phyloP scores from a whole-genome alignment of 2,888 invertebrate genomes.

The Ichneumoninae sp. region DNA sequence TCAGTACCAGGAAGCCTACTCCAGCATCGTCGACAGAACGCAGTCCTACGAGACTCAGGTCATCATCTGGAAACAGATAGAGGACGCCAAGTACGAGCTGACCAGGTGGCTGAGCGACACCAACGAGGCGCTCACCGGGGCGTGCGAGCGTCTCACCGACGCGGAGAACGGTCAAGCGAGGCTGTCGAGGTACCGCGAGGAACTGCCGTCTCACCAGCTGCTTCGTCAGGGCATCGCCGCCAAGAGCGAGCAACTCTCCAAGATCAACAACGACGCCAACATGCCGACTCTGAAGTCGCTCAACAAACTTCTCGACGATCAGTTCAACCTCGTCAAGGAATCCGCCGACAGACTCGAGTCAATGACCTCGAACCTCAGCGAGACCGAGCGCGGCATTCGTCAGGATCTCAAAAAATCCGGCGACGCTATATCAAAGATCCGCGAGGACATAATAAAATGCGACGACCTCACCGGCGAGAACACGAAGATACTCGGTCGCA shows the following conservation, averaged over 20 bases:
- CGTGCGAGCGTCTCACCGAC: conserved; percentile 91
- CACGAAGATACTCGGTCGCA: conserved; percentile 91
- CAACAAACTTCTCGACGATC: conserved; percentile 89
- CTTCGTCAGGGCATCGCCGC: conserved; percentile 91
- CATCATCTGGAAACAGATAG: conserved; percentile 97
- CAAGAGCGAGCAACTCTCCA: conserved; percentile 92
- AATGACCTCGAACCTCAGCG: conserved; percentile 90
- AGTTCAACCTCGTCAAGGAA: conserved; percentile 90
- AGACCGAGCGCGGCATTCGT: conserved; percentile 90
- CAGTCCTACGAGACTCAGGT: conserved; percentile 94
- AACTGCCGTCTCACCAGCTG: conserved; percentile 91
- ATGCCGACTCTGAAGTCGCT: conserved; percentile 89
- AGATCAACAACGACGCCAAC: conserved; percentile 89
- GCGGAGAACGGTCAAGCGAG: conserved; percentile 92
- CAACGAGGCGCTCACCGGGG: conserved; percentile 90
- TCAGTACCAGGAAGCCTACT: conserved; percentile 90
- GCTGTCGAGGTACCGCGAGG: conserved; percentile 93
- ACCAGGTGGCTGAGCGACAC: conserved; percentile 94
- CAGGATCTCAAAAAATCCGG: conserved; percentile 90
- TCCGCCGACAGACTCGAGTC: conserved; percentile 91
- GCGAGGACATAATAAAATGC: conserved; percentile 94
- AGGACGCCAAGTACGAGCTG: conserved; percentile 93
- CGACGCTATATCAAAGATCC: conserved; percentile 89
- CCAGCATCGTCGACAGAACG: conserved; percentile 89
- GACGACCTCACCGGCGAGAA: conserved; percentile 96